Percentiles rank a stretch among this genome's conserved stretches.
Conservation (phyloP, 2,888 invertebrate species). For the Dasysyrphus tricinctus region DNA sequence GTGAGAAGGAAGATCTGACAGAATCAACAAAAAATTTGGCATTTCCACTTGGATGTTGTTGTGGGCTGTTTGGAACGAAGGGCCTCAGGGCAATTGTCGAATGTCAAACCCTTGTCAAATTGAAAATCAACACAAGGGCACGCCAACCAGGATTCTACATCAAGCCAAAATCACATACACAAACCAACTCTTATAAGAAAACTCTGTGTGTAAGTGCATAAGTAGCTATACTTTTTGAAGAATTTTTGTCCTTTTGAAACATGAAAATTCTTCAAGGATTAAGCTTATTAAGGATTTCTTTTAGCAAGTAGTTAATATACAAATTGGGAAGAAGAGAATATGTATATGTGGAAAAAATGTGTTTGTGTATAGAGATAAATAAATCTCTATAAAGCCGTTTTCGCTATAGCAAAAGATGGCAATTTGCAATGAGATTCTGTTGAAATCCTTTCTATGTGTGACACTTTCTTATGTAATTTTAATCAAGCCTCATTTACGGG, state of each 20-base stretch:
- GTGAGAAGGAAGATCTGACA: constrained; percentile 44
- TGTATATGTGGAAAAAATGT: not conserved
- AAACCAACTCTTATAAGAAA: not conserved
- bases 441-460: constrained; percentile 51
- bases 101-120: constrained; percentile 75
- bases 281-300: constrained; percentile 73
- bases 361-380: not conserved
- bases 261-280: constrained; percentile 72
- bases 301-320: constrained; percentile 68
- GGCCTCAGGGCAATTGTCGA: constrained; percentile 65
- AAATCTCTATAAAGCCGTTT: constrained; percentile 35
- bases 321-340: not conserved
- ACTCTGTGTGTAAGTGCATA: too few species aligned
- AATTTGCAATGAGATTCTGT: constrained; percentile 63
- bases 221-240: constrained; percentile 14
- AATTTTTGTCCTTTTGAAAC: constrained; percentile 69
- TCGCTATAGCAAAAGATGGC: constrained; percentile 43
- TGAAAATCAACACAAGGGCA: constrained; percentile 71
- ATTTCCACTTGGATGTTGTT: constrained; percentile 17
- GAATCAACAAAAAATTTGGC: constrained; percentile 46
- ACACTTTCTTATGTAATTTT: constrained; percentile 56
- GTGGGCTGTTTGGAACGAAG: constrained; percentile 6
- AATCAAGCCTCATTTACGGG: constrained; percentile 55
- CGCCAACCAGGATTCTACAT: constrained; percentile 17
- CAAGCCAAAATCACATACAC: constrained; percentile 7